Base-by-base conservation (phyloP, 2,797 vertebrate species). In the Hydrocynus forskahlii region DNA sequence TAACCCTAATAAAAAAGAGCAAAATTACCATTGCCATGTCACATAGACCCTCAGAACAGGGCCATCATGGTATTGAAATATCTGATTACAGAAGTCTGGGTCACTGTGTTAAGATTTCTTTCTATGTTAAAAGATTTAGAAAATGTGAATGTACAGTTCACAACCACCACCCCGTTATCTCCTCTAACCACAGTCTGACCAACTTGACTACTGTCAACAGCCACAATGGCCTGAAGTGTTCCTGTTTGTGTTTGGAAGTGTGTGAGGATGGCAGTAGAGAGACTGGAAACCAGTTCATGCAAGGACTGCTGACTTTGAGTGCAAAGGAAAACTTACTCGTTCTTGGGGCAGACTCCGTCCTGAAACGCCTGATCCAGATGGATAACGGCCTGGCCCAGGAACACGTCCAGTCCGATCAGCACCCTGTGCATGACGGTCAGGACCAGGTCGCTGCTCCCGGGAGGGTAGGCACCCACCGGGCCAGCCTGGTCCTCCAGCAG, bases 381-480 rank as follows among this genome's bases (percentile, higher is more conserved):
- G 54, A 99, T 90, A 77, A 89, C 59, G 87, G 95, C 92, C 85
- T 96, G 96, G 4, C 97, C 97, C 62, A 99, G 94, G 78, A 99
- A 98, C 79, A 97, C 96, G 90, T 99, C 97, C 29, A 96, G 92
- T 19, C 97, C 97, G 84, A 98, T 96, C 0, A 99, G 95, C 0
- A 97, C 97, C 40, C 97, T 92, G 89, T 98, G 97, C 97, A 98
- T 97, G 87, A 97, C 95, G 2, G 95, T 96, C 82, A 98, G 92
- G 86, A 95, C 85, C 90, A 98, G 92, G 88, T 95, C 92, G n/a
- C 92, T 93, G 89, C 93, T 94, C 25, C 92, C 92, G 0, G 90
- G 87, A n/a, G 90, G 94, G 86, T 86, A 94, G 0, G 85, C 87
- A 80, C 90, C 82, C 75, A 92, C 90, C 82, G 91, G 94, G 50